These are phyloP conservation scores for Typhlomys cinereus DNA, from an alignment of 2,113 vertebrate species.

Conservation along the genomic window DNA sequence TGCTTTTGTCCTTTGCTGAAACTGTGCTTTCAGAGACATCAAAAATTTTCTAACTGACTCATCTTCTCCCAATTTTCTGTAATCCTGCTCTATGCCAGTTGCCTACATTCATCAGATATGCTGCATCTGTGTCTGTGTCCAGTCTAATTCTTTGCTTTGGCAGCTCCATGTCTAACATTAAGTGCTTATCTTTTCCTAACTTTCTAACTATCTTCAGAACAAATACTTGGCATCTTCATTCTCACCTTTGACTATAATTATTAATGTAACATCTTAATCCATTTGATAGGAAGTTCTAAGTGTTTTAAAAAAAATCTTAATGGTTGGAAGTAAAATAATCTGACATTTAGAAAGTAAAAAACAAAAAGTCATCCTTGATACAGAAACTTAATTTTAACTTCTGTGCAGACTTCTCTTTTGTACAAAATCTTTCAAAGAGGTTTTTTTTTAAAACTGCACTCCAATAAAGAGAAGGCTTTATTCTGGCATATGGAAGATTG, in stretches of 20 bases:
- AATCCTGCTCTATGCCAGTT: background rate
- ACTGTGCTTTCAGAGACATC: background rate
- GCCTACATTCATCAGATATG: background rate
- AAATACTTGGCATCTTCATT: background rate
- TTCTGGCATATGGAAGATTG: background rate
- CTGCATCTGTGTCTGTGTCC: background rate
- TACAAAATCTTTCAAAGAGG: background rate
- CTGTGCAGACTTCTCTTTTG: background rate
- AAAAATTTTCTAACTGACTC: no score
- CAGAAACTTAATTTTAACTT: background rate
- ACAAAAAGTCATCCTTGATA: background rate
- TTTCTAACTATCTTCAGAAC: background rate
- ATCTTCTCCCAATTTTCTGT: background rate
- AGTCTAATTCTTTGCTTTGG: background rate
- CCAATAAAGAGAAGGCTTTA: background rate
- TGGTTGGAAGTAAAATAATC: background rate
- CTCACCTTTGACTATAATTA: background rate
- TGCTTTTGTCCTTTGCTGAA: background rate
- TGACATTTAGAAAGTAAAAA: conserved; percentile 48
- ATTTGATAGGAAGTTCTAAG: background rate
- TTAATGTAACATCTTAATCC: background rate
- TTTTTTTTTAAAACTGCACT: background rate
- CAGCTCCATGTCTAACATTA: background rate
- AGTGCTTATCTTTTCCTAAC: background rate
- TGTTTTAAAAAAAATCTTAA: background rate